Evolutionary conservation across 53 echinoderm and acorn worm species (phyloP), one percentile per base, ranked within the genome.

Genomic region (Holothuria leucospilota): DNA sequence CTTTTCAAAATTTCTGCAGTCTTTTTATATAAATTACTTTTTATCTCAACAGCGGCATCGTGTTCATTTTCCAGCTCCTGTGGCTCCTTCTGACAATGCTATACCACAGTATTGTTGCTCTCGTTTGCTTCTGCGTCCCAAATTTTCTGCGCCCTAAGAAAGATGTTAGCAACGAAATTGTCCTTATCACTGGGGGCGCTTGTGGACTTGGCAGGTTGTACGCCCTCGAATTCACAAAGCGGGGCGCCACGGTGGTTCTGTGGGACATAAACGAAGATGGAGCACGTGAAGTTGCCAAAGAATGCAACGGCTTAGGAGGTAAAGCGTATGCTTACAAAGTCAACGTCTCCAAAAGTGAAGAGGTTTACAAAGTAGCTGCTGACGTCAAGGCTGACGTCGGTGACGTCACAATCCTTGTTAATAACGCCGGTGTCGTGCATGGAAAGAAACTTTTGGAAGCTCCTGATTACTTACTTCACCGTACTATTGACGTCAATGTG

Each of bases 401-500:
- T 30, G 90, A 95, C 70, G 93, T 95, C 24, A 89, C 94, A n/a
- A 92, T 94, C 25, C 68, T 94, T 2, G 84, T 94, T 84, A 94
- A 94, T 84, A 94, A 94, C 66, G 94, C 94, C 29, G 94, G 94
- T 38, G 83, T 94, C 16, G 94, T 89, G 61, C 77, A 88, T 0
- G 94, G 94, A 20, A 94, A 91, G 64, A 74, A 84, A 24, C 77
- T 94, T 16, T 84, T 94, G 39, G 82, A 94, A 56, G 88, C 92
- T 51, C 89, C 94, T 8, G 94, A 94, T 67, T 64, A 71, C 25
- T 67, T 94, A 84, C 87, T 94, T 68, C 84, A 88, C 59, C 90
- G 84, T 84, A 94, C 94, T 41, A 94, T 94, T 90, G 92, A 94
- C 61, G 80, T 94, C 80, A 94, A 94, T 77, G 85, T 92, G 62